These are phyloP conservation scores for Watsonalla cultraria DNA, from an alignment of 2,888 invertebrate species.

Conservation along the genomic window DNA sequence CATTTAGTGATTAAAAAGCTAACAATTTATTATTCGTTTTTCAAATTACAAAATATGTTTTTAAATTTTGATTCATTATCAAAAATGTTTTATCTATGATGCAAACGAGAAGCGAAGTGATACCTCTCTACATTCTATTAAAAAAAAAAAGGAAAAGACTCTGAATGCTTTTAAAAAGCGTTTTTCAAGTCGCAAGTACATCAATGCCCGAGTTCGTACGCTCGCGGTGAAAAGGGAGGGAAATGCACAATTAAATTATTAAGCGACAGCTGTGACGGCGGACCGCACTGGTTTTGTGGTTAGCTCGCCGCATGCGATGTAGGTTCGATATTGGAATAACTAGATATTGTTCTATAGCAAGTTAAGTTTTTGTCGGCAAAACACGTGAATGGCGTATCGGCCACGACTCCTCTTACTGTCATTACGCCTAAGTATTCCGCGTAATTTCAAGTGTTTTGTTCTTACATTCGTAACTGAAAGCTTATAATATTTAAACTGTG, in stretches of 20 bases:
- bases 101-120: no score
- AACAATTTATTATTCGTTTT: no score
- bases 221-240: slow-evolving; percentile 43
- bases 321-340: slow-evolving; percentile 31
- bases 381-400: no score
- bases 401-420: no score
- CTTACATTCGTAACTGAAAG: no score
- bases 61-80: no score
- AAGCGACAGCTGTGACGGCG: slow-evolving; percentile 50
- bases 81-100: no score
- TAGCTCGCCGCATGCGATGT: slow-evolving; percentile 7
- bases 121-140: neutral
- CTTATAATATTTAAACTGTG: no score
- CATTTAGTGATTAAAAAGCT: no score
- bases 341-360: neutral
- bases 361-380: neutral
- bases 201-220: slow-evolving; percentile 15
- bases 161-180: slow-evolving; percentile 1
- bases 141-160: neutral
- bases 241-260: slow-evolving; percentile 66
- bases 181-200: neutral
- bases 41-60: no score
- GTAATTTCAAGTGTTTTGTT: no score
- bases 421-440: no score
- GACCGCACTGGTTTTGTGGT: slow-evolving; percentile 22